Evolutionary conservation across 2,113 vertebrate species (phyloP), one percentile per base, ranked within the genome.

Genomic region (Pseudorasbora parva): DNA sequence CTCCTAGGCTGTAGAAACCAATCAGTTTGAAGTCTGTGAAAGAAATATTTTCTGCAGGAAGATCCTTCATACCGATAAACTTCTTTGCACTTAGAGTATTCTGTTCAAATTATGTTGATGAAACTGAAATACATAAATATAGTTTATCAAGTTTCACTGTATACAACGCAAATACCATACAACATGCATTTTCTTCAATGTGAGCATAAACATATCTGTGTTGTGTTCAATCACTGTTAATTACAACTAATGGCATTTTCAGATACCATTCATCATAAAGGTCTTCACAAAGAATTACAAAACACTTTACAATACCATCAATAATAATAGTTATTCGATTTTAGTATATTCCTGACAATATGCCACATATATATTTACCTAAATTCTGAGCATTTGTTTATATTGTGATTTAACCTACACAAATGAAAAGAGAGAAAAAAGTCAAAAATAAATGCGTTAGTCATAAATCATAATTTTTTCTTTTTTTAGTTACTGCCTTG

Each of bases 11-110:
- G 8, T 37, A 68, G 17, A 68, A 37, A 37, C 64, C 64, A 11
- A 21, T 37, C 0, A 68, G 2, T 21, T 21, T 41, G 57, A 88
- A 88, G 33, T 74, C 41, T 68, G 79, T 87, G 33, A 87, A 78
- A 25, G 68, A 87, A 59, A 43, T 5, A 82, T 86, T 89, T 75
- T 81, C 25, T n/a, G n/a, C 47, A 47, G 78, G 2, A 57, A 27
- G 11, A 45, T 15, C 21, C 66, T 82, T 23, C 80, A 82, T 82
- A 33, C 15, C 59, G 12, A 51, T 23, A 23, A 23, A 23, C 1
- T 0, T 10, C 9, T 59, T 10, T 59, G 9, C 10, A 11, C 1
- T 37, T 6, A 25, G n/a, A 59, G n/a, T 59, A 23, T 59, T 59
- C 57, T 59, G 21, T 59, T 54, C 3, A 5, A 68, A 15, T 27